These are phyloP conservation scores for Cheilosia impressa DNA, from an alignment of 2,888 invertebrate genomes.

Conservation along the genomic window DNA sequence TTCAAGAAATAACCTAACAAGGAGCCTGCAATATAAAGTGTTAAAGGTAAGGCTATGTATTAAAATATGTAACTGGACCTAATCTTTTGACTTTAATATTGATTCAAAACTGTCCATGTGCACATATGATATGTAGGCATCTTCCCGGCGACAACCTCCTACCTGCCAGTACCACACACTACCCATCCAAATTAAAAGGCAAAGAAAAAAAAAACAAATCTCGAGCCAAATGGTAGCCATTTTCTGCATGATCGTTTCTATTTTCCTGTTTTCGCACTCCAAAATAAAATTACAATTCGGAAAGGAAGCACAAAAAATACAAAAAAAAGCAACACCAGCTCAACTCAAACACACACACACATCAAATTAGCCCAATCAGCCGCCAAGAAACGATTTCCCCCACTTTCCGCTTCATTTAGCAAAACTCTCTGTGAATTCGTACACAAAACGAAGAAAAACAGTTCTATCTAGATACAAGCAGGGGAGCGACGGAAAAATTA, in stretches of 20 bases:
- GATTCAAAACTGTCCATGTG: too few species aligned
- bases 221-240: conserved; percentile 68
- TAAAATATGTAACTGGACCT: neutral
- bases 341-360: conserved; percentile 14
- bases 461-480: conserved; percentile 8
- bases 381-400: conserved; percentile 73
- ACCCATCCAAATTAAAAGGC: conserved; percentile 16
- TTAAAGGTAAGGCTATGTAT: too few species aligned
- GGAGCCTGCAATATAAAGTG: too few species aligned
- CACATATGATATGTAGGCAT: too few species aligned
- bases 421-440: conserved; percentile 1
- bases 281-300: conserved; percentile 54
- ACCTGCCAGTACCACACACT: neutral
- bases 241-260: conserved; percentile 74
- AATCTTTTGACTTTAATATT: neutral
- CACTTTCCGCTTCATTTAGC: conserved; percentile 72
- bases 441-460: conserved; percentile 18
- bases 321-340: neutral
- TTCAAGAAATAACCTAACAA: too few species aligned
- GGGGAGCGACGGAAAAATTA: conserved; percentile 1
- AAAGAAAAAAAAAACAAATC: conserved; percentile 13
- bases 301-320: conserved; percentile 20
- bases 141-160: too few species aligned
- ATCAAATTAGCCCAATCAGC: conserved; percentile 70
- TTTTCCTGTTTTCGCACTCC: conserved; percentile 67